Evolutionary conservation across 2,888 invertebrate species (phyloP), one percentile per base, ranked within the genome.

Genomic region (Neoscelio sp.): DNA sequence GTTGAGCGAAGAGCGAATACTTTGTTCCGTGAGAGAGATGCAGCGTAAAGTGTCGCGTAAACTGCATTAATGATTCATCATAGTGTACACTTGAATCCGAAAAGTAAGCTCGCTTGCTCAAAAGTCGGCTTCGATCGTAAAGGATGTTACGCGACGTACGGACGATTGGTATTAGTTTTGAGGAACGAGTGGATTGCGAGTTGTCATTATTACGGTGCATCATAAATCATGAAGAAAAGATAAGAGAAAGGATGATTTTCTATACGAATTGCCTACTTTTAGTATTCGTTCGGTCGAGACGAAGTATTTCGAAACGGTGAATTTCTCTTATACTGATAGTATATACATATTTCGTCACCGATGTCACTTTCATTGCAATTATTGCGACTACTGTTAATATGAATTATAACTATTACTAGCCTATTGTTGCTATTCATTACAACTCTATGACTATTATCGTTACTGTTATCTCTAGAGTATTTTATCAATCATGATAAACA

Each of bases 401-500:
- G 58, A 70, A 77, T 77, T 77, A 70, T 77, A 77, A 77, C 76
- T 77, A 76, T 70, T 70, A 70, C 75, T 68, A 75, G 75, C 67
- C 62, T 62, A 75, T 68, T 75, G 75, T 75, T 75, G 75, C 75
- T 75, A 75, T 48, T 68, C 67, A 75, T 75, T 75, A 75, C 74
- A 75, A 75, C 67, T 75, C 75, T 75, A 60, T 60, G 67, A 75
- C 75, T 68, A 75, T 75, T 76, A 76, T 68, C 76, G 76, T 76
- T 76, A 76, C 67, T 76, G 76, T 76, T 76, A 76, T 76, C 76
- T 76, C 68, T 76, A 68, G 76, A 76, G 58, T 76, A 76, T 76
- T 76, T 76, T 76, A 76, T 76, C 64, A 70, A 54, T 64, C 68
- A 76, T 76, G 50, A 76, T 64, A 64, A 64, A 76, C 64, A 58